phyloP scores from a whole-genome alignment of 2,113 vertebrate species.

The Oophaga pumilio region DNA sequence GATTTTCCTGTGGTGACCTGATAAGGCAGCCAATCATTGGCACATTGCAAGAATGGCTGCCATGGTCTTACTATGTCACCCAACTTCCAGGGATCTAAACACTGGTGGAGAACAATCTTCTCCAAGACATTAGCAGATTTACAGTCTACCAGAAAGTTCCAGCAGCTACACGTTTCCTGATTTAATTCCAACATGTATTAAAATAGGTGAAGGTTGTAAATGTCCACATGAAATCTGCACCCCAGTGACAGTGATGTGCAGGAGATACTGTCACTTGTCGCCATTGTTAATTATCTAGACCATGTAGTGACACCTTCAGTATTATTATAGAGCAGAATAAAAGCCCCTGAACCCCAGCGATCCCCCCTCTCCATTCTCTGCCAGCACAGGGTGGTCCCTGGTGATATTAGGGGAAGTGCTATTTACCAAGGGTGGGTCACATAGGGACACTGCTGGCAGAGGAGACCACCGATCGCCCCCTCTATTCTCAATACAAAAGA shows the following conservation, averaged over 20 bases:
- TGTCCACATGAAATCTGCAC: too few species aligned
- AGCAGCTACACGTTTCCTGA: background rate
- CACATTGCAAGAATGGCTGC: too few species aligned
- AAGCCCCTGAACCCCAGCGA: background rate
- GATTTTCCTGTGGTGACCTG: too few species aligned
- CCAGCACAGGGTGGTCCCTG: background rate
- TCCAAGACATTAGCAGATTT: background rate
- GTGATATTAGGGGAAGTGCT: background rate
- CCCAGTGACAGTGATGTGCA: background rate
- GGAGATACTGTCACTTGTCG: too few species aligned
- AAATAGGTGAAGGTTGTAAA: too few species aligned
- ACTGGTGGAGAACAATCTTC: too few species aligned
- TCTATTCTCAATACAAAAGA: background rate
- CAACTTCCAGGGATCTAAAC: too few species aligned
- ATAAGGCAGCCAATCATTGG: too few species aligned
- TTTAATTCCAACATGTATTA: background rate
- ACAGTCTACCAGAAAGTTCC: background rate
- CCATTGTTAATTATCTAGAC: background rate
- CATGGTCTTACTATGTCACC: too few species aligned
- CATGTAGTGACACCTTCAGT: background rate
- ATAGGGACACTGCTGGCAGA: constrained; percentile 2
- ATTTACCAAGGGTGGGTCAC: background rate
- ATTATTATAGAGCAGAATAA: background rate
- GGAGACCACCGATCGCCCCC: background rate
- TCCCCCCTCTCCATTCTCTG: background rate